Evolutionary conservation across 2,113 vertebrate species (phyloP), one percentile per base, ranked within the genome.

Genomic region (Platichthys stellatus): DNA sequence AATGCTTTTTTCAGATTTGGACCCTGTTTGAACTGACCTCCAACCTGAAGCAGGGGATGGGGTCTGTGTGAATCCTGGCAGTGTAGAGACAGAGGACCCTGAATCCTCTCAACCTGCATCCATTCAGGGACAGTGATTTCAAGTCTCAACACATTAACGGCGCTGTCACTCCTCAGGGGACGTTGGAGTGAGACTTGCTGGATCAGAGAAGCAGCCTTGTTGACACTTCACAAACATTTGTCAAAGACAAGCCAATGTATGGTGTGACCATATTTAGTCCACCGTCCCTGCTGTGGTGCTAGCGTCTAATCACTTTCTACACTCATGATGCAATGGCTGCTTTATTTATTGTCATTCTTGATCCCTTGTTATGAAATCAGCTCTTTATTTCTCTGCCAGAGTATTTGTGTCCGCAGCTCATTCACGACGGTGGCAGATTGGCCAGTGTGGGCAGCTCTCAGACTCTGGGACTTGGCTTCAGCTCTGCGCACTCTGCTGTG

Each of bases 401-500:
- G 17, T 65, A 35, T 76, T 69, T 72, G 47, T 51, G 59, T 76
- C 11, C 58, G 23, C 63, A 51, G 81, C 58, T 78, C 21, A 54
- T 61, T 62, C 60, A 74, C 61, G 70, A 74, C 72, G 75, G 68
- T 75, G 78, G 76, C 62, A 79, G 82, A 81, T 74, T 75, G 81
- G 62, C 43, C 54, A 10, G 78, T 74, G 76, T 76, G 64, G 53
- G 78, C 80, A 81, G 81, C 62, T 67, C 83, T 85, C 72, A 69
- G 82, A 68, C 77, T 86, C 78, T 45, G 81, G 60, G 83, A 81
- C 67, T 81, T 92, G 88, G 91, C 88, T 17, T 54, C 67, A 78
- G 78, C 69, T 84, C 81, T 58, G 45, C 49, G 5, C 67, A 17
- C 81, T 86, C 81, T 74, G 76, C 77, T 74, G 65, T 76, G 82